Conservation (phyloP, 35 echinoderm and acorn worm species). For the Ophiothrix spiculata region DNA sequence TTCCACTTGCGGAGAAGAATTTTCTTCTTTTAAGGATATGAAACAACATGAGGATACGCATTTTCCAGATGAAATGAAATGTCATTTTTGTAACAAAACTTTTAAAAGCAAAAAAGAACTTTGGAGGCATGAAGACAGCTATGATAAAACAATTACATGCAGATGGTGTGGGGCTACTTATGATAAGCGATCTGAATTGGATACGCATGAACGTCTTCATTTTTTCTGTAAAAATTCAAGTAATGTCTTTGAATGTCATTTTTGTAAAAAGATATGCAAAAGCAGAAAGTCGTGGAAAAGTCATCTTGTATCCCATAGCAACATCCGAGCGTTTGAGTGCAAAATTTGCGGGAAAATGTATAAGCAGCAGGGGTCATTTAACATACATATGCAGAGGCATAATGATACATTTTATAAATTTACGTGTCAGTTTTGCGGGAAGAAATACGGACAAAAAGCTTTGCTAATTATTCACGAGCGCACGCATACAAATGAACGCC, state of each 20-base stretch:
- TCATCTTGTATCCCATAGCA: neutral
- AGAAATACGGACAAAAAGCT: neutral
- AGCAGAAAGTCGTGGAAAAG: neutral
- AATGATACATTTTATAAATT: neutral
- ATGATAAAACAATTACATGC: neutral
- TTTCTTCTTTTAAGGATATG: neutral
- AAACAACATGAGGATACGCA: neutral
- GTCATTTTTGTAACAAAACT: neutral
- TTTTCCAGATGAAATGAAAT: constrained; percentile 2
- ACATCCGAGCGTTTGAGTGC: neutral
- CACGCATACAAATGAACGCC: neutral
- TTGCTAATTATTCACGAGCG: neutral
- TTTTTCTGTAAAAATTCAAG: neutral
- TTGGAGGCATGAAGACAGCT: neutral
- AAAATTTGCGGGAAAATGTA: neutral
- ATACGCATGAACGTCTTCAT: neutral
- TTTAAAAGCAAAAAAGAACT: neutral
- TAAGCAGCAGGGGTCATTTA: neutral
- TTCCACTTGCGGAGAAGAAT: neutral
- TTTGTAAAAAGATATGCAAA: neutral
- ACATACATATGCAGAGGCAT: neutral
- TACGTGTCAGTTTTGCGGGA: neutral
- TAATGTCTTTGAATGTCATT: neutral
- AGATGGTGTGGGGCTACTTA: neutral
- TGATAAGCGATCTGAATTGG: neutral